A percentile compares a stretch with the other conserved stretches of the same genome.
Conservation (phyloP, 2,797 vertebrate species). For the Rhadinocentrus ornatus region DNA sequence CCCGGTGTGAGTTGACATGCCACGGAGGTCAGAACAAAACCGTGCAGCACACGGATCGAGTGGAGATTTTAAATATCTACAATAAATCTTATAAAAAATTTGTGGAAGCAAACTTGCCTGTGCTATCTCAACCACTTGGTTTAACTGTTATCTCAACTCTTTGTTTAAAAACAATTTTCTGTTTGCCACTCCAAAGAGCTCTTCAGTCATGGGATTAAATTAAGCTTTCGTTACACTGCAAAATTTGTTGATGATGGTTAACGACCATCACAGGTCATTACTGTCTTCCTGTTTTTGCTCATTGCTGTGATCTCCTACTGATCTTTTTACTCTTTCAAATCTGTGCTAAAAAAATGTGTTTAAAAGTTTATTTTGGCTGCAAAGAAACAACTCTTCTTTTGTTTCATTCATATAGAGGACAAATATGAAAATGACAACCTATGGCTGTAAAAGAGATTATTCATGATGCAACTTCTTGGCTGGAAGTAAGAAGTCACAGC, state of each 20-base stretch:
- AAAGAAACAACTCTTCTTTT: neutral
- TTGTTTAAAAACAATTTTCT: too few relatives aligned
- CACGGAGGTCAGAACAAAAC: too few relatives aligned
- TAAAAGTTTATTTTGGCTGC: constrained; percentile 12
- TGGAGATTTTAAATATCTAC: too few relatives aligned
- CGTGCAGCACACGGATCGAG: too few relatives aligned
- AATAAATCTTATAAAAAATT: too few relatives aligned
- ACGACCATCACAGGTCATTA: constrained; percentile 19
- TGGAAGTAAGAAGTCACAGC: neutral
- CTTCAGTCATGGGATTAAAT: constrained; percentile 34
- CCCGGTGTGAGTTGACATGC: too few relatives aligned
- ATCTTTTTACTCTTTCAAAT: constrained; percentile 5
- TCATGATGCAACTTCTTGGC: neutral
- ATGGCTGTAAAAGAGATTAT: neutral
- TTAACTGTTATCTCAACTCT: too few relatives aligned
- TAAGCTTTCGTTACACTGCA: constrained; percentile 13
- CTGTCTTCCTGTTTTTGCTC: constrained; percentile 23
- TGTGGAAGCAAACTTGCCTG: too few relatives aligned
- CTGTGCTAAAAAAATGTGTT: neutral
- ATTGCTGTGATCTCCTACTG: constrained; percentile 5
- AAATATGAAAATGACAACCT: neutral
- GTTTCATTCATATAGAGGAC: neutral
- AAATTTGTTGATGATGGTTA: constrained; percentile 33
- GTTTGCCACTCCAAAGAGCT: neutral
- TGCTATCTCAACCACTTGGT: too few relatives aligned